phyloP scores from a whole-genome alignment of 1,140 invertebrate species.

The Cylas formicarius region DNA sequence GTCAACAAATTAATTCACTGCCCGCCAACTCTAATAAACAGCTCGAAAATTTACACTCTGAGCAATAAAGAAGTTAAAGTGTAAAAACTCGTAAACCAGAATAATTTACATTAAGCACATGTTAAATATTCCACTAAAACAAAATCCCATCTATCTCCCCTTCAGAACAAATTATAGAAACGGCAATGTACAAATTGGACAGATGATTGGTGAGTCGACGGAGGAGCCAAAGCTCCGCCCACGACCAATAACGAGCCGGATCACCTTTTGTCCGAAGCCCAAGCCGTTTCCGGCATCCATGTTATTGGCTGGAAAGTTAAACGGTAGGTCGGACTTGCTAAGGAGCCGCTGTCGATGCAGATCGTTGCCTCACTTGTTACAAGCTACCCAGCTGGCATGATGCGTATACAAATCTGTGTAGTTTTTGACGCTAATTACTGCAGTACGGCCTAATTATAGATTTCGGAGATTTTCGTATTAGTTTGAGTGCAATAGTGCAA shows the following conservation, averaged over 20 bases:
- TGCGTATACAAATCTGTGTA: constrained; percentile 21
- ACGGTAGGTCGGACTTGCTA: constrained; percentile 24
- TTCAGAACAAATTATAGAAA: constrained; percentile 37
- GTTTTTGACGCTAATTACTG: constrained; percentile 9
- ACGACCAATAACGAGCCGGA: constrained; percentile 23
- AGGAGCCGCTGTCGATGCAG: constrained; percentile 24
- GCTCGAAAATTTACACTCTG: constrained; percentile 33
- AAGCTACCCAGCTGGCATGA: constrained; percentile 32
- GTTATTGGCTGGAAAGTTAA: constrained; percentile 21
- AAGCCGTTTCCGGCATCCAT: constrained; percentile 15
- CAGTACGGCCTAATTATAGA: no score
- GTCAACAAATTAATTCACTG: constrained; percentile 12
- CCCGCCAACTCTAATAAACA: constrained; percentile 27
- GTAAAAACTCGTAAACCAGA: constrained; percentile 35
- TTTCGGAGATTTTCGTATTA: constrained; percentile 12
- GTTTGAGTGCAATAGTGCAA: constrained; percentile 15
- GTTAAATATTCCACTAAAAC: constrained; percentile 39
- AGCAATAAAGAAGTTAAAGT: constrained; percentile 33
- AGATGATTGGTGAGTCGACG: constrained; percentile 34
- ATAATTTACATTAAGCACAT: constrained; percentile 42
- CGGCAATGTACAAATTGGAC: constrained; percentile 33
- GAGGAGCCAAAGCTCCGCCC: constrained; percentile 17
- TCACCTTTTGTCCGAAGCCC: constrained; percentile 28
- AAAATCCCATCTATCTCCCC: constrained; percentile 40
- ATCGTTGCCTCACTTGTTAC: constrained; percentile 36